These are phyloP conservation scores for Tricholauxania praeusta DNA, from an alignment of 2,888 invertebrate genomes.

Conservation along the genomic window DNA sequence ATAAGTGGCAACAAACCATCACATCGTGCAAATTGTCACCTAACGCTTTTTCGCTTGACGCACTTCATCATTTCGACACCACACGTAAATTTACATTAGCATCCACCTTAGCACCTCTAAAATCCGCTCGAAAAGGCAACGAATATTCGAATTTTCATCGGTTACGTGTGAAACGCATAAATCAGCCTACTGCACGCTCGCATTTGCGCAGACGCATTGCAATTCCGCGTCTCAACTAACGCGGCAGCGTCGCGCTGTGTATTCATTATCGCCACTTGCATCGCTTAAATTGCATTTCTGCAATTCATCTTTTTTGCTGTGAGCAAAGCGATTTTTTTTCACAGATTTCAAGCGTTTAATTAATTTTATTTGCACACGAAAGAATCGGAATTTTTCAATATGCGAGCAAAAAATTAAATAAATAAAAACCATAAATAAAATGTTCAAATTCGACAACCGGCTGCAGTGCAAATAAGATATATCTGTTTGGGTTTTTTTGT, in stretches of 20 bases:
- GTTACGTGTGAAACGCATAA: slow-evolving; percentile 17
- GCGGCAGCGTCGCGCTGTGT: slow-evolving; percentile 6
- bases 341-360: slow-evolving; percentile 48
- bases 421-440: background rate
- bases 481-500: too few species aligned
- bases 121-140: background rate
- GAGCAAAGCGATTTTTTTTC: slow-evolving; percentile 46
- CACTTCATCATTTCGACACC: background rate
- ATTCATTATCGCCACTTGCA: slow-evolving; percentile 54
- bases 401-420: background rate
- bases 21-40: background rate
- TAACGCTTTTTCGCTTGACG: background rate
- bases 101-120: slow-evolving; percentile 19
- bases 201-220: slow-evolving; percentile 12
- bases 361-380: slow-evolving; percentile 64
- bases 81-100: slow-evolving; percentile 25
- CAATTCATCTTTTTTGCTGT: slow-evolving; percentile 56
- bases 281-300: slow-evolving; percentile 49
- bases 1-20: too few species aligned
- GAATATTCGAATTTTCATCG: slow-evolving; percentile 17
- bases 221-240: too few species aligned
- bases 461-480: background rate
- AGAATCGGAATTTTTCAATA: slow-evolving; percentile 35
- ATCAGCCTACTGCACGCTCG: slow-evolving; percentile 17
- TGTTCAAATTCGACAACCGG: background rate